Evolutionary conservation across 2,113 vertebrate genomes (phyloP).

Genomic region (Brevimyrus niger): DNA sequence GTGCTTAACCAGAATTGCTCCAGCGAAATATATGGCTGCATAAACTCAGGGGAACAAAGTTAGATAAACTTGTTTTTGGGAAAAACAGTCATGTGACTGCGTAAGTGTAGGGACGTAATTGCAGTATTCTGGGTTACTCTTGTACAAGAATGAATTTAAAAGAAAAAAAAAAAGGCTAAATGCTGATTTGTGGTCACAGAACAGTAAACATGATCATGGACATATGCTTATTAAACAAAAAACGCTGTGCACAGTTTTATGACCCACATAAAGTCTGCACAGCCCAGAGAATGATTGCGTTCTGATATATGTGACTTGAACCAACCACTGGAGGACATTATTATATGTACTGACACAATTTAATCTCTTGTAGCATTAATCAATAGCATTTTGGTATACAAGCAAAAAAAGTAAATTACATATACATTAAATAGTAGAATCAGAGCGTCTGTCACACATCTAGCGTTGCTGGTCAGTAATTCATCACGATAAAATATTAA

Average conservation of each 20-base stretch:
- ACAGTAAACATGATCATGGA: slow-evolving; percentile 1
- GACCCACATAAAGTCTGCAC: not conserved
- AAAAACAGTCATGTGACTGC: not conserved
- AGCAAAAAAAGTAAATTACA: not conserved
- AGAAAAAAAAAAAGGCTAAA: not conserved
- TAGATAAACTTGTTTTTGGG: not conserved
- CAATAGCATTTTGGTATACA: not conserved
- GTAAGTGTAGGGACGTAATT: not conserved
- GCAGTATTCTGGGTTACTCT: not conserved
- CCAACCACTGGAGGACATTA: not conserved
- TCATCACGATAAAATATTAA: not conserved
- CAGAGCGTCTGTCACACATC: not conserved
- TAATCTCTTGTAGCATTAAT: not conserved
- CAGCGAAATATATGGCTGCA: not conserved
- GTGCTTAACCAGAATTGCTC: not conserved
- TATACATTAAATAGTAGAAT: not conserved
- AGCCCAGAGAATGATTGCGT: not conserved
- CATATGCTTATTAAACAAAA: not conserved
- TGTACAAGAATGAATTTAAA: not conserved
- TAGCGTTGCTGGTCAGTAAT: not conserved
- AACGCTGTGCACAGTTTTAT: not conserved
- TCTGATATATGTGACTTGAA: not conserved
- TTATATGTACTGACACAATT: not conserved
- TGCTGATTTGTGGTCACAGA: slow-evolving; percentile 1
- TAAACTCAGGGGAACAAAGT: not conserved